Evolutionary conservation across 2,113 vertebrate genomes (phyloP).

Genomic region (Tachysurus fulvidraco): DNA sequence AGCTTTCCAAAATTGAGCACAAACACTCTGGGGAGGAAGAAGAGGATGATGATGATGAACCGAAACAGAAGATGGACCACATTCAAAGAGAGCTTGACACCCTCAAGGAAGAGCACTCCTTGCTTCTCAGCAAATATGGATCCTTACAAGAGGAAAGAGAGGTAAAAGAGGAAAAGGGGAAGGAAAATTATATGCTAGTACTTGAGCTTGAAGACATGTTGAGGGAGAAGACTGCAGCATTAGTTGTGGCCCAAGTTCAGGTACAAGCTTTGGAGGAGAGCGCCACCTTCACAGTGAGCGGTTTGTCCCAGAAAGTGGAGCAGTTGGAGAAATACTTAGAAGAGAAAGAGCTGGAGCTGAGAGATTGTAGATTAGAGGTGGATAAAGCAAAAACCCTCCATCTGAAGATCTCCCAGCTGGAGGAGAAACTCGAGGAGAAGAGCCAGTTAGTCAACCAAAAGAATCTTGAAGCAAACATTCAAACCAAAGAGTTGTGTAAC

Average conservation of each 20-base stretch:
- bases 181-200: conserved; percentile 44
- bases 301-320: conserved; percentile 67
- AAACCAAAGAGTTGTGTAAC: conserved; percentile 47
- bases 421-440: conserved; percentile 81
- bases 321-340: conserved; percentile 73
- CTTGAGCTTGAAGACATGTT: conserved; percentile 61
- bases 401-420: conserved; percentile 73
- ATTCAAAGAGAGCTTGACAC: neutral
- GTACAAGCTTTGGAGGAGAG: conserved; percentile 73
- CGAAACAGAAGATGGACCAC: conserved; percentile 70
- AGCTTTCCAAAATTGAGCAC: conserved; percentile 82
- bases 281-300: conserved; percentile 61
- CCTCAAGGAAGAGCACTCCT: conserved; percentile 57
- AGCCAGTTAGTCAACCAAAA: conserved; percentile 77
- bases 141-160: conserved; percentile 56
- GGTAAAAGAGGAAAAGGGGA: conserved; percentile 48
- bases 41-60: conserved; percentile 72
- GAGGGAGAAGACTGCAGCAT: conserved; percentile 66
- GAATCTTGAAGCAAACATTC: conserved; percentile 75
- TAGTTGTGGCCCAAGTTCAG: conserved; percentile 71
- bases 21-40: conserved; percentile 68
- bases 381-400: conserved; percentile 72
- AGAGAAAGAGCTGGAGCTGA: conserved; percentile 79
- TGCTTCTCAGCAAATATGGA: conserved; percentile 59
- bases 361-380: conserved; percentile 68